Base-by-base conservation (phyloP, 1,140 invertebrate genomes). In the Brachionus plicatilis region DNA sequence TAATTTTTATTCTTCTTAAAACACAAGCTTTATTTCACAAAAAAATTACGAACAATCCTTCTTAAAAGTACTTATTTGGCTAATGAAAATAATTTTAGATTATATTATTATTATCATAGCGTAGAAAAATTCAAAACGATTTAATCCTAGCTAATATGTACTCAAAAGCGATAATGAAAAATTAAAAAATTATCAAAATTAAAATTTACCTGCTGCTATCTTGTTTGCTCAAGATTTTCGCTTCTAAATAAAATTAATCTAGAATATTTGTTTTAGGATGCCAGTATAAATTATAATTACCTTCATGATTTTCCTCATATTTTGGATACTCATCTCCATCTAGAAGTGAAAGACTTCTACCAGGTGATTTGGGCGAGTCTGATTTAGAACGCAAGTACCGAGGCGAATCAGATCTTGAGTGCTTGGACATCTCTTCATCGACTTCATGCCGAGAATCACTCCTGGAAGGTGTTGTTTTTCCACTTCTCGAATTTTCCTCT, bases 401-500 rank as follows among this genome's bases (percentile, higher is more conserved):
- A 37, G 45, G 45, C 24, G 72, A 76, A 27, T 76, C 20, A 2
- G 72, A 76, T 50, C 43, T 47, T 12, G 72, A 76, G 24, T 27
- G 20, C 11, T 33, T 76, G 9, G 72, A 29, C 8, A 9, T 11
- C 20, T 76, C 45, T 37, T 76, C 72, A 50, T 76, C 72, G 14
- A 14, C 12, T n/a, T 27, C 43, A 50, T 14, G 20, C 12, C 72
- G 12, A 11, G 72, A 76, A 27, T 76, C 72, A 47, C 72, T 76
- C 50, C 45, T 33, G 17, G 72, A 14, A 20, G 72, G 72, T 27
- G 72, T 76, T 12, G 72, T 76, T 47, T 76, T 76, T 24, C 72
- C 72, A 76, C 72, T 76, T 7, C 17, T 24, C 14, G 72, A 50
- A 50, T 76, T 47, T 76, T 76, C 72, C 43, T 76, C 72, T 20